Percentiles rank a stretch among this genome's conserved stretches.
Evolutionary conservation across 2,797 vertebrate genomes (phyloP).

Genomic region (Pampus argenteus): DNA sequence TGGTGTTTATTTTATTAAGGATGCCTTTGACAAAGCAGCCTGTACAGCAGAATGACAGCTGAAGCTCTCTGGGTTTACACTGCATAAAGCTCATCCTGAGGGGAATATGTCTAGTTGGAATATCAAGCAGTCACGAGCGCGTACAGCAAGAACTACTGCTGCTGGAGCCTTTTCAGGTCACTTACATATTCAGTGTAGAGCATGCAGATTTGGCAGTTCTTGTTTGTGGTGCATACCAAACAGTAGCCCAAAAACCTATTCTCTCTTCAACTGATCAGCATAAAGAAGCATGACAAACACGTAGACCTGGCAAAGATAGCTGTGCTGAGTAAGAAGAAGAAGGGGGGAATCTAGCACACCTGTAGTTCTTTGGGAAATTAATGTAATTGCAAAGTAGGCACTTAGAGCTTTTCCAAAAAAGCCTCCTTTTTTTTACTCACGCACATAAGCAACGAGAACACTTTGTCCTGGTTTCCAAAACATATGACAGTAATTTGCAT

Average conservation of each 20-base stretch:
- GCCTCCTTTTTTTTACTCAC: conserved; percentile 1
- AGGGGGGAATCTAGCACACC: neutral
- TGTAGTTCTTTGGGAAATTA: conserved; percentile 11
- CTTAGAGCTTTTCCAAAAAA: conserved; percentile 16
- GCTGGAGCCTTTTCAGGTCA: conserved; percentile 58
- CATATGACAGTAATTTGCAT: conserved; percentile 31
- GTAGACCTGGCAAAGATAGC: neutral
- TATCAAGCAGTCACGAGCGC: conserved; percentile 63
- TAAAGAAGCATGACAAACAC: conserved; percentile 23
- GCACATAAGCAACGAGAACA: conserved; percentile 20
- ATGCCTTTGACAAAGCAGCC: conserved; percentile 66
- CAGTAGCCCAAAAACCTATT: conserved; percentile 30
- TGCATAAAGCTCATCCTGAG: conserved; percentile 69
- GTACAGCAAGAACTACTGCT: conserved; percentile 34
- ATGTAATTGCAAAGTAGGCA: conserved; percentile 19
- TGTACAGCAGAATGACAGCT: conserved; percentile 59
- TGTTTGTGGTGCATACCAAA: conserved; percentile 66
- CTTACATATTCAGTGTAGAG: conserved; percentile 59
- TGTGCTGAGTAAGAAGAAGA: conserved; percentile 3
- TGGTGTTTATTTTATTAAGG: conserved; percentile 69
- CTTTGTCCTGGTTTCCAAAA: conserved; percentile 33
- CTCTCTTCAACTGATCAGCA: conserved; percentile 25
- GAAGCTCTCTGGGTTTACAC: conserved; percentile 66
- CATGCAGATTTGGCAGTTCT: conserved; percentile 53
- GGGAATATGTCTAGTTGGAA: conserved; percentile 66